Percentiles rank a stretch among this genome's conserved stretches.
Evolutionary conservation across 2,888 invertebrate genomes (phyloP).

Genomic region (Sepiola atlantica): DNA sequence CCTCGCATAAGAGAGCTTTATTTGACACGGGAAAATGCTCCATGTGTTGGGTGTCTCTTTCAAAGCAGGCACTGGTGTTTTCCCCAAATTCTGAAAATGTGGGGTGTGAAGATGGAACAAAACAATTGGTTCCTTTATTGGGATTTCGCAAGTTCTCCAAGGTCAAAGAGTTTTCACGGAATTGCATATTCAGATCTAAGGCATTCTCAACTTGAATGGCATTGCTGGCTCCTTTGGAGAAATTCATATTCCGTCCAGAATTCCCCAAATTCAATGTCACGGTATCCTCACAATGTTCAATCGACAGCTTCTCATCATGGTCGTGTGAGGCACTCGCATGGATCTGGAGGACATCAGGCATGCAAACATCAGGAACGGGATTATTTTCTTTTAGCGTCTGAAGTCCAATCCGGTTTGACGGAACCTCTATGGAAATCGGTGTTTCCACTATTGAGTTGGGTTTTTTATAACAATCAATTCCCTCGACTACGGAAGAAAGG

Average conservation of each 20-base stretch:
- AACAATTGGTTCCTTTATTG: not conserved
- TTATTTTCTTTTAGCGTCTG: not conserved
- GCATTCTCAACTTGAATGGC: not conserved
- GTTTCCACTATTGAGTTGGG: not conserved
- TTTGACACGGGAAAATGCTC: not conserved
- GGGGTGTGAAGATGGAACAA: not conserved
- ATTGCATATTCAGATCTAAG: not conserved
- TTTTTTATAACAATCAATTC: not conserved
- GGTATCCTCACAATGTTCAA: conserved; percentile 14
- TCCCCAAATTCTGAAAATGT: not conserved
- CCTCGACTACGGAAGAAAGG: not conserved
- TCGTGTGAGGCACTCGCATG: not conserved
- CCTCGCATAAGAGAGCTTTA: not conserved
- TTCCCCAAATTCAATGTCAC: conserved; percentile 39
- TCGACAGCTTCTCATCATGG: not conserved
- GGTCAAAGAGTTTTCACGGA: not conserved
- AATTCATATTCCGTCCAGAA: not conserved
- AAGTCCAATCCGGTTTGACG: not conserved
- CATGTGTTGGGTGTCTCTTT: not conserved
- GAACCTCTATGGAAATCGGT: not conserved
- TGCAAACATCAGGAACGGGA: not conserved
- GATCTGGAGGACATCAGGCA: not conserved
- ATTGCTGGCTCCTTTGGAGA: not conserved
- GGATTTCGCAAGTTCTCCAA: not conserved
- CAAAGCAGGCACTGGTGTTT: not conserved